Evolutionary conservation across 2,888 invertebrate species (phyloP).

Genomic region (Clepsis dumicolana): DNA sequence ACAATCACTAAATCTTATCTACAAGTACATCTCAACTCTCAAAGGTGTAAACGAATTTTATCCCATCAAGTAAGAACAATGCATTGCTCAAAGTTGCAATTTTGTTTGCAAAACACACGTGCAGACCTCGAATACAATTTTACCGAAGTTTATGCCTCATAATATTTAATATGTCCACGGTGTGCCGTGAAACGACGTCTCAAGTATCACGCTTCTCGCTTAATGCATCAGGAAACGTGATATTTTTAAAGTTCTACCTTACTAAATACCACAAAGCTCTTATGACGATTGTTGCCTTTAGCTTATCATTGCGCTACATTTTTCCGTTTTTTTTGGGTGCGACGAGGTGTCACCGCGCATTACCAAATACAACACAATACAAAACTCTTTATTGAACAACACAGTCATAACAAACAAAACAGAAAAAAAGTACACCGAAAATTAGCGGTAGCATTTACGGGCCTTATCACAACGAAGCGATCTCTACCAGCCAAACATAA

Average conservation of each 20-base stretch:
- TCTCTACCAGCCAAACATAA: too few relatives aligned
- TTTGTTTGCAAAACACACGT: constrained; percentile 32
- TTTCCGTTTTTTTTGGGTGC: too few relatives aligned
- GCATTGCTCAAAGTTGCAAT: constrained; percentile 34
- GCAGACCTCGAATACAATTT: constrained; percentile 43
- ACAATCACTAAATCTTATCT: constrained; percentile 25
- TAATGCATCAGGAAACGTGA: constrained; percentile 52
- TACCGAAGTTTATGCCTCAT: constrained; percentile 37
- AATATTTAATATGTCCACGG: constrained; percentile 46
- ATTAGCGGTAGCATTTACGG: too few relatives aligned
- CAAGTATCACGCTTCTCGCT: constrained; percentile 54
- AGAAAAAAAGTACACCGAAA: too few relatives aligned
- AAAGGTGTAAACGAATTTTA: constrained; percentile 26
- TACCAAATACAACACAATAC: too few relatives aligned
- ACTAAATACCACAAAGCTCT: not conserved
- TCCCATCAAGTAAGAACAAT: constrained; percentile 41
- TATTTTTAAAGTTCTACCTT: constrained; percentile 47
- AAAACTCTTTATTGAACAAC: too few relatives aligned
- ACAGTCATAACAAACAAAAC: too few relatives aligned
- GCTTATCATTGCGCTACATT: too few relatives aligned
- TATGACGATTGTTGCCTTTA: too few relatives aligned
- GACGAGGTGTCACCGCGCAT: too few relatives aligned
- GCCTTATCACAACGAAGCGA: too few relatives aligned
- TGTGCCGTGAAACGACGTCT: constrained; percentile 44
- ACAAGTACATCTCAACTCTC: not conserved